Evolutionary conservation across 2,797 vertebrate species (phyloP).

Genomic region (Pitangus sulphuratus): DNA sequence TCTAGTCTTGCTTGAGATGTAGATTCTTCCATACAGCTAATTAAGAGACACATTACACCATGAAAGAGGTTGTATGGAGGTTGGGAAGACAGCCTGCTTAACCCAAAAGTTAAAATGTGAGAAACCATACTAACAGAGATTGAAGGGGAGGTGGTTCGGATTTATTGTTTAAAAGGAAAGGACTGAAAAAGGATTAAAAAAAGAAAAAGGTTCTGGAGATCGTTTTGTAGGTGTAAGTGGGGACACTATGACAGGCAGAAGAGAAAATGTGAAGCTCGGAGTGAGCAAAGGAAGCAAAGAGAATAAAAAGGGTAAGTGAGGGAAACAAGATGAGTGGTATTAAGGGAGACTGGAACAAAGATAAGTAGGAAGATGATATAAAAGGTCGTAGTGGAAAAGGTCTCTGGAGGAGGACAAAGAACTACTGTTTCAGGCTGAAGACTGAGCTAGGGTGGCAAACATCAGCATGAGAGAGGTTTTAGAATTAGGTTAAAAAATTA

Average conservation of each 20-base stretch:
- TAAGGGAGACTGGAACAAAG: not conserved
- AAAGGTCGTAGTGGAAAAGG: not conserved
- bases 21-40: not conserved
- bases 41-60: not conserved
- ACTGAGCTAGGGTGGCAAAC: not conserved
- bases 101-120: not conserved
- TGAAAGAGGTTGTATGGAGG: not conserved
- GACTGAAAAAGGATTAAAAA: not conserved
- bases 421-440: not conserved
- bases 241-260: not conserved
- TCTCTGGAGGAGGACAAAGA: not conserved
- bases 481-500: not conserved
- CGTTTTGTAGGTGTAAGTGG: not conserved
- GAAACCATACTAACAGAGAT: not conserved
- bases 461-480: not conserved
- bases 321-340: not conserved
- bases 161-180: not conserved
- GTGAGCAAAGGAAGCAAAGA: not conserved
- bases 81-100: not conserved
- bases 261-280: accelerated
- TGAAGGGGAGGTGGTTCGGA: not conserved
- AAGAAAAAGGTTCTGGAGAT: not conserved
- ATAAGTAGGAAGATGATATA: not conserved
- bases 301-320: not conserved
- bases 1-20: not conserved